These are phyloP conservation scores for Pelagia noctiluca DNA, from an alignment of 30 jellyfish, hydroid and myxozoan genomes.

Conservation along the genomic window DNA sequence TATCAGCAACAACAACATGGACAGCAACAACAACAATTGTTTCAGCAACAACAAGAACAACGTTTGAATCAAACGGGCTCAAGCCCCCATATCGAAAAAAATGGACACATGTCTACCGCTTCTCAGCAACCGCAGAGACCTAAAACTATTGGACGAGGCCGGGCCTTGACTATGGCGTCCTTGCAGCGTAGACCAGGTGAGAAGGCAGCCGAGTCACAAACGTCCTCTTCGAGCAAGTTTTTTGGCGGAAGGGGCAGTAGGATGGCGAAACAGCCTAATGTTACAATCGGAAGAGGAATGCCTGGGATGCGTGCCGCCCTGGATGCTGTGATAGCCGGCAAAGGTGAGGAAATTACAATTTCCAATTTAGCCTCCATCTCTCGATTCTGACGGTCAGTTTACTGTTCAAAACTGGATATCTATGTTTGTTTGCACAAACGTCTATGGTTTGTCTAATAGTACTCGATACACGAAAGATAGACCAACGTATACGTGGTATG, in stretches of 20 bases:
- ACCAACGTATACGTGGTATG: too few species aligned
- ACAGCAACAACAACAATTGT: slow-evolving; percentile 31
- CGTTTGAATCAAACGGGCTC: neutral
- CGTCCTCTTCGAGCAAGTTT: neutral
- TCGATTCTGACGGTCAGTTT: too few species aligned
- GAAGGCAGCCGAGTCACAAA: neutral
- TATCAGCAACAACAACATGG: slow-evolving; percentile 32
- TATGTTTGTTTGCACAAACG: too few species aligned
- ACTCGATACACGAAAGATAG: too few species aligned
- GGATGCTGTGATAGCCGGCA: neutral
- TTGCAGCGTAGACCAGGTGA: slow-evolving; percentile 11
- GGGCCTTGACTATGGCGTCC: slow-evolving; percentile 17
- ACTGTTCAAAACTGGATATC: too few species aligned
- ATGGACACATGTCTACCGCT: neutral
- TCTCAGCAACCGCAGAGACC: slow-evolving; percentile 39
- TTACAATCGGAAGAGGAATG: slow-evolving; percentile 5
- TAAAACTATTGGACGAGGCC: slow-evolving; percentile 51
- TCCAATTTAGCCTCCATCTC: too few species aligned
- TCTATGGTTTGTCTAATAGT: too few species aligned
- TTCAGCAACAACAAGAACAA: slow-evolving; percentile 46
- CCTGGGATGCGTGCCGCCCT: neutral
- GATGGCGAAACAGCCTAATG: neutral
- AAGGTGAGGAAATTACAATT: too few species aligned
- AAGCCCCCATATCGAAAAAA: neutral
- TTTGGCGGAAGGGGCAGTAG: slow-evolving; percentile 4